Base-by-base conservation (phyloP, 2,797 vertebrate genomes). In the Rhinogobio ventralis region DNA sequence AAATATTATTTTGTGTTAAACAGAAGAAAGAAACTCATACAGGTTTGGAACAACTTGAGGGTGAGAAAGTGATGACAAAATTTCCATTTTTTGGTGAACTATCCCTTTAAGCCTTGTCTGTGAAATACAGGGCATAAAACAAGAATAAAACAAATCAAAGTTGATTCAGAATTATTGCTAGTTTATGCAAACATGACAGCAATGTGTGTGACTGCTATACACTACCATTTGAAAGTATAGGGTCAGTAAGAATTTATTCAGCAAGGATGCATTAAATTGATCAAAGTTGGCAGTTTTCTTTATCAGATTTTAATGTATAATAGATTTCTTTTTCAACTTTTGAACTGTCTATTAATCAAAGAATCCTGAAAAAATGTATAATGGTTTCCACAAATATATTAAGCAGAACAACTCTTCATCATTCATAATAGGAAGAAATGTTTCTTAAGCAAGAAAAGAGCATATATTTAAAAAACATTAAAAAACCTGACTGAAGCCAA, bases 111-210 rank as follows among this genome's bases (percentile, higher is more conserved):
- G 10, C 5, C 57, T 6, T 57, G 55, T 57, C n/a, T 60, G n/a
- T 60, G 2, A 62, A 6, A 62, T 39, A 39, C 57, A n/a, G 13
- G 55, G n/a, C 10, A 60, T 60, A 62, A 79, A 25, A 30, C 46
- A 85, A 81, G 42, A 46, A 53, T 51, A 69, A 80, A 76, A 45
- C 62, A 46, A 83, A 55, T 23, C 15, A 68, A 7, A 4, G 7
- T n/a, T 81, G 15, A 39, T 73, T 39, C 30, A 53, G 25, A 68
- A 64, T 57, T 66, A 79, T 39, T 33, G 14, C 15, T 46, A 36
- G 57, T 46, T 46, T 78, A 46, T 30, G 76, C 76, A 78, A 46
- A 62, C n/a, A 55, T 33, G 20, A 76, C 30, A 75, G 33, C 23
- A 53, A 74, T 74, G 28, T 75, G 49, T 74, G 3, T 33, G 33